Conservation (phyloP, 1,140 invertebrate genomes). For the Arctopsyche grandis region DNA sequence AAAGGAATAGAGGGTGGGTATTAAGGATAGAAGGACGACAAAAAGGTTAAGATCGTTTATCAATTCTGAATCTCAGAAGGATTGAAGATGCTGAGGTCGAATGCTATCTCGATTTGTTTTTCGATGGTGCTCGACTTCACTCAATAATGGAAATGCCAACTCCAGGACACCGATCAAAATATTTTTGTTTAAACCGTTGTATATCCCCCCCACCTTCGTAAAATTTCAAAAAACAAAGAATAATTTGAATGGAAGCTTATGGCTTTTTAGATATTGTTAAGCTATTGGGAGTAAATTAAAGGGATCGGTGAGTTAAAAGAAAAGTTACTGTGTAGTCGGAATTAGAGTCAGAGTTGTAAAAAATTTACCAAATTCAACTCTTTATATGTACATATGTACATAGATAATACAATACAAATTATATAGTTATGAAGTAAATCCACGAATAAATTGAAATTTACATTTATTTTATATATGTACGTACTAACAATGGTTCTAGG, state of each 20-base stretch:
- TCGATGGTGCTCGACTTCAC: conserved; percentile 1
- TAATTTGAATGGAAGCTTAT: not conserved
- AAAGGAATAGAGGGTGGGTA: not conserved
- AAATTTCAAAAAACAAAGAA: not conserved
- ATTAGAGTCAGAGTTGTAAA: no score
- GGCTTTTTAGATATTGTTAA: not conserved
- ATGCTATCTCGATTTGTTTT: conserved; percentile 17
- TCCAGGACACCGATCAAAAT: conserved; percentile 19
- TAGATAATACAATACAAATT: no score
- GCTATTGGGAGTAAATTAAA: not conserved
- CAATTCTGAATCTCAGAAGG: conserved; percentile 1
- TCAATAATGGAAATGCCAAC: conserved; percentile 39
- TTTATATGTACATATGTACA: no score
- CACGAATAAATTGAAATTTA: no score
- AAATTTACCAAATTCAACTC: no score
- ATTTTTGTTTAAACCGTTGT: not conserved
- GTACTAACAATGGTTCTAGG: no score
- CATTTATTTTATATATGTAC: no score
- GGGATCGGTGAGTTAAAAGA: not conserved
- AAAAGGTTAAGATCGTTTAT: conserved; percentile 36
- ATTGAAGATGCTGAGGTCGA: conserved; percentile 28
- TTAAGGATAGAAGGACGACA: conserved; percentile 11
- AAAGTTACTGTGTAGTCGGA: no score
- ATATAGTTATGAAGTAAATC: no score
- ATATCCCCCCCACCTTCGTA: not conserved